A percentile compares a stretch with the other conserved stretches of the same genome.
phyloP scores from a whole-genome alignment of 2,113 vertebrate species.

The Nematolebias whitei region DNA sequence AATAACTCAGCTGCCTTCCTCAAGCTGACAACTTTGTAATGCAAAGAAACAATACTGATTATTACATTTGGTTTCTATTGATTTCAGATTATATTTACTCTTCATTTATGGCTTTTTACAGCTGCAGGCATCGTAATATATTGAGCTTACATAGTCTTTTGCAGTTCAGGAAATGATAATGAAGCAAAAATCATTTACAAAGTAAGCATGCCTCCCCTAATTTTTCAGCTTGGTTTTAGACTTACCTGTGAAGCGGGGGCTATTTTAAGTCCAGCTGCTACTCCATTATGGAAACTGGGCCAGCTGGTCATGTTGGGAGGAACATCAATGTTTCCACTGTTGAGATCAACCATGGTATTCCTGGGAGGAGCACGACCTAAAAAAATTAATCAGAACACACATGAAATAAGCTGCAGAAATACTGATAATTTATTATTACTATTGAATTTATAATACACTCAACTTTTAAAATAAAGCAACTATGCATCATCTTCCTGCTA shows the following conservation, averaged over 20 bases:
- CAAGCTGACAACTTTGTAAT: no score
- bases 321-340: constrained; percentile 96
- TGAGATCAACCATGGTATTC: constrained; percentile 94
- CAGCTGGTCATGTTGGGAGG: constrained; percentile 98
- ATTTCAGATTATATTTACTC: no score
- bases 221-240: not conserved
- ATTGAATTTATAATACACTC: no score
- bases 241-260: constrained; percentile 90
- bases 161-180: no score
- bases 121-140: no score
- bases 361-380: constrained; percentile 92
- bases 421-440: not conserved
- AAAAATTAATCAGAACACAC: not conserved
- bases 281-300: constrained; percentile 98
- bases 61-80: no score
- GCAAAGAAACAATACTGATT: no score
- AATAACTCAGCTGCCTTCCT: no score
- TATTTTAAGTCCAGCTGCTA: constrained; percentile 94
- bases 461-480: not conserved
- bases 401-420: not conserved
- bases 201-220: no score
- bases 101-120: no score
- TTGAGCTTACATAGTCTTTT: no score
- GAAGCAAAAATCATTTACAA: no score
- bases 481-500: not conserved